Percentiles rank a stretch among this genome's conserved stretches.
Conservation (phyloP, 2,888 invertebrate genomes). For the Hipparchia semele region DNA sequence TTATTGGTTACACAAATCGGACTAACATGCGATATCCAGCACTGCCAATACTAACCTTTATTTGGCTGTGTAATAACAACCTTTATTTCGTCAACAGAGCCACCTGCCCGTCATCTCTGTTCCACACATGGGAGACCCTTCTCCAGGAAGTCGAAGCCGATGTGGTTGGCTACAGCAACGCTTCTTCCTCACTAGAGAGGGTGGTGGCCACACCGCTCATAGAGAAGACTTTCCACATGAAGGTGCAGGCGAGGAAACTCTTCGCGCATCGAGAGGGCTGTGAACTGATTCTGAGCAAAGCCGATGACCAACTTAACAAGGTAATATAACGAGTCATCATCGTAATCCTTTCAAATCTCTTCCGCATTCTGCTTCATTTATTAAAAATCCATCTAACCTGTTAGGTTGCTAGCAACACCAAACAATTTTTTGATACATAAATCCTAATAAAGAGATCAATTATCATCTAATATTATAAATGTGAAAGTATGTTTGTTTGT, state of each 20-base stretch:
- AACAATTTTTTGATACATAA: no score
- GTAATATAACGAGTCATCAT: slow-evolving; percentile 46
- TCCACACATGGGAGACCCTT: slow-evolving; percentile 95
- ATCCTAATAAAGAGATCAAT: no score
- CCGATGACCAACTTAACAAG: slow-evolving; percentile 83
- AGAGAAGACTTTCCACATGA: slow-evolving; percentile 94
- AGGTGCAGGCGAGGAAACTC: slow-evolving; percentile 95
- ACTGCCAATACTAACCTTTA: no score
- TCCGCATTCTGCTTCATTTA: no score
- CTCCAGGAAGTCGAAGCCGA: slow-evolving; percentile 96
- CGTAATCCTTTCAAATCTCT: no score
- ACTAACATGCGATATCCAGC: no score
- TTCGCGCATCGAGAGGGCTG: slow-evolving; percentile 95
- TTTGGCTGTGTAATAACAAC: background rate
- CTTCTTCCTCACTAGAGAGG: slow-evolving; percentile 90
- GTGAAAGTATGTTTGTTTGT: no score
- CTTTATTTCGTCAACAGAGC: slow-evolving; percentile 80
- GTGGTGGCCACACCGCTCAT: slow-evolving; percentile 92
- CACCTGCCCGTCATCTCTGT: slow-evolving; percentile 89
- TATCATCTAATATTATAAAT: no score
- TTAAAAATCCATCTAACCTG: no score
- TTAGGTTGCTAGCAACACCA: no score
- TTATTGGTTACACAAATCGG: no score
- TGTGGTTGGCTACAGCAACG: slow-evolving; percentile 92
- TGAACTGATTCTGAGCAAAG: slow-evolving; percentile 93